Evolutionary conservation across 2,113 vertebrate genomes (phyloP), one percentile per base, ranked within the genome.

Genomic region (Climacteris rufus): DNA sequence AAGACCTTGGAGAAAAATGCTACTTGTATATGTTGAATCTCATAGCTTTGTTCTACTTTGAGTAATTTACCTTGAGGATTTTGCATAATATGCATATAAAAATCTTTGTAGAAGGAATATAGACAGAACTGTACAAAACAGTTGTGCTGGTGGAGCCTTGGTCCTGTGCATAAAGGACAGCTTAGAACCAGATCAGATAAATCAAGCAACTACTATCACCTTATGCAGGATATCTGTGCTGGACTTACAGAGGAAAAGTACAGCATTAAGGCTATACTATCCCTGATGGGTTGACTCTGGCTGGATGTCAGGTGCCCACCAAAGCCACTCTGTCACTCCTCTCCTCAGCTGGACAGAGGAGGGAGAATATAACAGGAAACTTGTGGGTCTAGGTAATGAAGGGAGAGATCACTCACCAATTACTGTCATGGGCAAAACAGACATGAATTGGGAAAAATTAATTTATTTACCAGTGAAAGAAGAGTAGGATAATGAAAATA

Each of bases 61-160:
- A 63, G 83, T 83, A 96, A 86, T 80, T 90, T 88, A 94, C 59
- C 79, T 90, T 47, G 64, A 93, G 59, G 52, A 92, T 90, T 80
- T 90, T 50, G 59, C 28, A 61, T 65, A 80, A 57, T 39, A 77
- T 39, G 21, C 28, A 28, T 61, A 42, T 20, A 39, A 94, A 86
- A 87, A 65, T 44, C 16, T 65, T 80, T 28, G 25, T 72, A 65
- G 45, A 69, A 72, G 30, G 25, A 77, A 35, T 42, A 39, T 31
- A 83, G 88, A n/a, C 20, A 60, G 52, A 85, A 44, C 28, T 80
- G 5, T 57, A 15, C 6, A 56, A 78, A 80, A 7, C 3, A 40
- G 3, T 23, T 44, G 19, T 68, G 23, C n/a, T 33, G 28, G 45
- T 85, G 45, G 57, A 88, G 5, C 31, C 25, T 7, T 65, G 15